Evolutionary conservation across 1,140 invertebrate genomes (phyloP), one percentile per base, ranked within the genome.

Genomic region (Halictus rubicundus): DNA sequence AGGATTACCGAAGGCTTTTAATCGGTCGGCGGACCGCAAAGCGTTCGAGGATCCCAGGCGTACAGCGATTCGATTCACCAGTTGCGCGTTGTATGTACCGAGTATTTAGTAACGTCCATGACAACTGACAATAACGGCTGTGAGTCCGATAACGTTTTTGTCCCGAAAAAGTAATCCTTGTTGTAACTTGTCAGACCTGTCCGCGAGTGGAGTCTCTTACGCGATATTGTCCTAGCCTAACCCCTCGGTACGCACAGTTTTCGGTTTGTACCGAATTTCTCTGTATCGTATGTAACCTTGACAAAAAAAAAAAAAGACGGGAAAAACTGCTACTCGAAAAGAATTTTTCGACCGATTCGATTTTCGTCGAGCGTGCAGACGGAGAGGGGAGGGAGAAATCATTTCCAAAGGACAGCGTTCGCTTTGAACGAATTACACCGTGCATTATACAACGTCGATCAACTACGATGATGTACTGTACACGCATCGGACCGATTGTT

Each of bases 111-210:
- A 80, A 88, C 88, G 89, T 90, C 89, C 89, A 88, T 87, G 88
- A 86, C 88, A 90, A 89, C 86, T 88, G 89, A 90, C 89, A 90
- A 90, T 90, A 90, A 90, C 80, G 88, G 84, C 69, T 87, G 85
- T 86, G 84, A 88, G 84, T 89, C 87, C 76, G 81, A 82, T 61
- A 59, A 78, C 74, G 78, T 80, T 85, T 68, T 77, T 76, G 16
- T 52, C 69, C 80, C 75, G 68, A 73, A 77, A 78, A 57, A n/a
- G 70, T 71, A 72, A 60, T 64, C 8, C 49, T 54, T 46, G 23
- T 61, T 37, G 27, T 42, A 42, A 75, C 52, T 57, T 57, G 54
- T 57, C 64, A 46, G 39, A 25, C 64, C 39, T 66, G n/a, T 66
- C 12, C 39, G n/a, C 60, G 39, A 49, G 79, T 66, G 64, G 21